Base-by-base conservation (phyloP, 2,888 invertebrate genomes). In the Oscheius sp. region DNA sequence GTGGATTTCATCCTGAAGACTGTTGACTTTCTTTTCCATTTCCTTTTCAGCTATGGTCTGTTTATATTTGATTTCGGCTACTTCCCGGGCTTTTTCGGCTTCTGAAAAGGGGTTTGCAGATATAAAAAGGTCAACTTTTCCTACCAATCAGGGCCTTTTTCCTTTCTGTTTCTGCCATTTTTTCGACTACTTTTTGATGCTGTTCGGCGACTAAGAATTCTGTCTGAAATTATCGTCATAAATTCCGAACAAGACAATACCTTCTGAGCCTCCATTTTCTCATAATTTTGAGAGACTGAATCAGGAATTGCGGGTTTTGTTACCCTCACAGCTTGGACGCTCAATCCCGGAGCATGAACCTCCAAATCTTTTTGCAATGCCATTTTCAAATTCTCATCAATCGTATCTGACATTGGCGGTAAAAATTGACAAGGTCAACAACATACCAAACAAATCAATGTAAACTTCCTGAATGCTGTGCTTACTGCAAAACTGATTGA, bases 271-370 rank as follows among this genome's bases (percentile, higher is more conserved):
- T 95, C 95, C 92, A 92, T 92, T 58, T 56, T 45, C 89, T 95
- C 95, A 89, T 95, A 95, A 89, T 94, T 94, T 89, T 93, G 93
- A 56, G 94, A 91, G 73, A 95, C 95, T 2, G 92, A 91, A 90
- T 95, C 95, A 0, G 95, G 95, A 82, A 95, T 95, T 90, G 94
- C 95, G 18, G 95, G 95, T 89, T 95, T 95, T 0, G 95, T 95
- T 12, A 95, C 95, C 80, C 95, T 91, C 1, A 95, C 95, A 9
- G 94, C 93, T 89, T 94, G 93, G 68, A 95, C 76, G 79, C 91
- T 92, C 41, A 95, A 90, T 0, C 95, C 95, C 23, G 94, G 94
- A 0, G 95, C 94, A 92, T 94, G 93, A 88, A 93, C 92, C 85
- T 92, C 92, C 56, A 95, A 89, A 88, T 95, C 95, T 83, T 91